Evolutionary conservation across 1,140 invertebrate species (phyloP).

Genomic region (Ceratitis capitata): DNA sequence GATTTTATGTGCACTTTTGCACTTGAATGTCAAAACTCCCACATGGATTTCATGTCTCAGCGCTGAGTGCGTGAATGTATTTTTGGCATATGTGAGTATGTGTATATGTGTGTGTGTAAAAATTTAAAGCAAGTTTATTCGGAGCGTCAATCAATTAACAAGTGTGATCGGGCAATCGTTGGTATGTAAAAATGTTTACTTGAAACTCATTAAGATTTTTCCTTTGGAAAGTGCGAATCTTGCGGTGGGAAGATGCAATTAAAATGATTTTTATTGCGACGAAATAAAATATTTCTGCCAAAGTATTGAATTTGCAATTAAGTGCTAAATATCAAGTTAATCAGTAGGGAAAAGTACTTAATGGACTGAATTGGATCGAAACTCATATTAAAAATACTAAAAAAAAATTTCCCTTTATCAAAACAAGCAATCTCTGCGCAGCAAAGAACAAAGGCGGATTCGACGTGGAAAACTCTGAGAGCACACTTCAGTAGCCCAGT

Average conservation of each 20-base stretch:
- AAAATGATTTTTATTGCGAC: background rate
- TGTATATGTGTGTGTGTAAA: background rate
- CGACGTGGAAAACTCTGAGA: too few relatives aligned
- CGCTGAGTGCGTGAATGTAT: background rate
- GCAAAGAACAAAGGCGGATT: too few relatives aligned
- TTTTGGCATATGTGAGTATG: background rate
- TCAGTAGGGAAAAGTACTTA: background rate
- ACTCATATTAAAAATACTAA: too few relatives aligned
- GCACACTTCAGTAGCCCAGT: too few relatives aligned
- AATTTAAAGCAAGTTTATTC: constrained; percentile 34
- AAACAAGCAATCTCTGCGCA: too few relatives aligned
- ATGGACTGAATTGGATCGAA: too few relatives aligned
- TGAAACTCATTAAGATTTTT: background rate
- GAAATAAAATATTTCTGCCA: background rate
- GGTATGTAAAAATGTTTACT: constrained; percentile 13
- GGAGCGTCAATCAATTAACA: constrained; percentile 18
- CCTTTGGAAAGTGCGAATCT: background rate
- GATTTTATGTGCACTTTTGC: constrained; percentile 31
- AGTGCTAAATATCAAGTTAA: background rate
- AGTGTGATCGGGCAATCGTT: background rate
- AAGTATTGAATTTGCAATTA: background rate
- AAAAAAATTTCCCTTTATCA: too few relatives aligned
- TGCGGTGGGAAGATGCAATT: background rate
- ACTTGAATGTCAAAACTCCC: background rate
- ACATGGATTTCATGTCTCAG: background rate